A percentile compares a stretch with the other conserved stretches of the same genome.
Evolutionary conservation across 2,797 vertebrate species (phyloP).

Genomic region (Xiphorhynchus erythropygius): DNA sequence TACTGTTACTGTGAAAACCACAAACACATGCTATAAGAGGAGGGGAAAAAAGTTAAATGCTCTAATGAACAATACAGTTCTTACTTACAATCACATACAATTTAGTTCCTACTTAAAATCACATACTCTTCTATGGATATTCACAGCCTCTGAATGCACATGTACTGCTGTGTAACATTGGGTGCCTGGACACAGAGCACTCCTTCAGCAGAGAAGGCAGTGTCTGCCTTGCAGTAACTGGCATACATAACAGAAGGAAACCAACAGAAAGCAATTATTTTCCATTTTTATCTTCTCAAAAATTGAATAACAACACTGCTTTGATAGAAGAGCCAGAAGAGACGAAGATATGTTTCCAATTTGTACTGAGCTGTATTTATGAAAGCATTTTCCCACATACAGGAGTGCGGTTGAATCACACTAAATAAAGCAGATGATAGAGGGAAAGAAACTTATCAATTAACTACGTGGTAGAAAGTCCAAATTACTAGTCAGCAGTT

Average conservation of each 20-base stretch:
- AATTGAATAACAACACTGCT: neutral
- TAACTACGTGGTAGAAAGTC: neutral
- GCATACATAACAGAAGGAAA: neutral
- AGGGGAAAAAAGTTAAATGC: neutral
- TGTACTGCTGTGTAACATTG: neutral
- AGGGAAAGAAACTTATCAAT: conserved; percentile 62
- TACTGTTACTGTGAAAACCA: neutral
- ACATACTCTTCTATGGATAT: neutral
- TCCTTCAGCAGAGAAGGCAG: neutral
- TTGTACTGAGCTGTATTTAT: conserved; percentile 22
- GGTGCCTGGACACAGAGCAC: neutral
- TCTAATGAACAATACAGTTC: neutral
- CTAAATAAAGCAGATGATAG: conserved; percentile 17
- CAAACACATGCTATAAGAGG: neutral
- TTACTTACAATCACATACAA: neutral
- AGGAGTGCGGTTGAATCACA: neutral
- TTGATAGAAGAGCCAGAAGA: conserved; percentile 64
- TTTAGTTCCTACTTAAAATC: neutral
- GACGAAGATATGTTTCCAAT: conserved; percentile 31
- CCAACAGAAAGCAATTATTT: neutral
- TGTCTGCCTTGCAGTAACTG: neutral
- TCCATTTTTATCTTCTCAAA: neutral
- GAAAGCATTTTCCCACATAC: conserved; percentile 55
- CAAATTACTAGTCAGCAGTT: conserved; percentile 46
- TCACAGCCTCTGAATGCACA: neutral